A percentile compares a stretch with the other conserved stretches of the same genome.
Evolutionary conservation across 1,140 invertebrate species (phyloP).

Genomic region (Atta cephalotes): DNA sequence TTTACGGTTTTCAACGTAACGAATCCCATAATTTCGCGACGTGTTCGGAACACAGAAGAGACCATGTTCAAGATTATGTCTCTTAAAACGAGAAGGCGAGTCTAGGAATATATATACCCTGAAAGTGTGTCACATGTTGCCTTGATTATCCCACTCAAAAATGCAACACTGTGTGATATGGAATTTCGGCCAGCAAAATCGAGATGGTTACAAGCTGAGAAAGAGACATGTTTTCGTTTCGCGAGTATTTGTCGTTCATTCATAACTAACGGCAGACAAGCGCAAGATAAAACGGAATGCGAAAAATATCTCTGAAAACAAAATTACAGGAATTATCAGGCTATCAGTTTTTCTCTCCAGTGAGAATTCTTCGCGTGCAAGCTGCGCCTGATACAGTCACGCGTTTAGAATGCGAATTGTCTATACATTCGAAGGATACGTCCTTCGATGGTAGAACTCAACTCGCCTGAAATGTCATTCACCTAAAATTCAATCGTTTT

Average conservation of each 20-base stretch:
- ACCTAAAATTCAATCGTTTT: not conserved
- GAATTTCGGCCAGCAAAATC: not conserved
- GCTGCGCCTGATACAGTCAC: slow-evolving; percentile 5
- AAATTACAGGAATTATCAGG: not conserved
- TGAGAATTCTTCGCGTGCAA: not conserved
- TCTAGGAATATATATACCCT: slow-evolving; percentile 20
- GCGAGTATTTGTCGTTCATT: no score
- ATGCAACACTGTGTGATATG: not conserved
- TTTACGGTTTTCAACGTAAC: slow-evolving; percentile 45
- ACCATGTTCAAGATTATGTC: slow-evolving; percentile 16
- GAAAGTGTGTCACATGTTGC: slow-evolving; percentile 31
- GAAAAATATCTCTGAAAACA: not conserved
- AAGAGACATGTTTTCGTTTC: not conserved
- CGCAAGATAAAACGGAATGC: not conserved
- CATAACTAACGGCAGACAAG: not conserved
- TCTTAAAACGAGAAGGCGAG: not conserved
- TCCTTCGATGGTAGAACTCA: slow-evolving; percentile 8
- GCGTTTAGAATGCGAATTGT: slow-evolving; percentile 1
- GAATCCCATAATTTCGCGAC: slow-evolving; percentile 9
- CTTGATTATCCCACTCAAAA: slow-evolving; percentile 4
- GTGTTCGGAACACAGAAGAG: not conserved
- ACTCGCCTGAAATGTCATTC: not conserved
- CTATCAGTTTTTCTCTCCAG: not conserved
- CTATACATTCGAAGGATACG: not conserved
- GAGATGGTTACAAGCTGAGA: not conserved